Evolutionary conservation across 2,888 invertebrate species (phyloP), one percentile per base, ranked within the genome.

Genomic region (Tryphoninae sp.): DNA sequence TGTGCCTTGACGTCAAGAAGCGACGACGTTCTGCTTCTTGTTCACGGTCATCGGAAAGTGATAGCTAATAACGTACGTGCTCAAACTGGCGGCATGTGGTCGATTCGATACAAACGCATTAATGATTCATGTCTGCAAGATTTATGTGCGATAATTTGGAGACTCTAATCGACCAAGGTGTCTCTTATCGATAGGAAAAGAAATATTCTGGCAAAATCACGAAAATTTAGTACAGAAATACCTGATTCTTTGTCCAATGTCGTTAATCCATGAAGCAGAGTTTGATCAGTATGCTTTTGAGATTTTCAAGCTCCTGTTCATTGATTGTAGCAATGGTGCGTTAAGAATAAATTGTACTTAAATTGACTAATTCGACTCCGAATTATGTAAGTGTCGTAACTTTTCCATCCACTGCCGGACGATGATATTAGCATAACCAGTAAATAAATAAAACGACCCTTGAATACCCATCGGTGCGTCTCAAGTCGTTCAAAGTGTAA

Each of bases 401-500:
- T 59, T 23, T 11, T 22, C 22, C 59, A 22, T 23, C 2, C 23
- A 22, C 6, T 4, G 33, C 11, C 11, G 33, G 33, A 61, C n/a
- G 13, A 33, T 2, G 6, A n/a, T n/a, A 6, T 26, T 59, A 33
- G 2, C 22, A 9, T n/a, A 8, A 58, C 16, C 19, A 19, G 19
- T 19, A 23, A 16, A n/a, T 42, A 2, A 42, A 22, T 13, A 45
- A 23, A 45, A 51, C 26, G 40, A 9, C 6, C 19, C 4, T 55
- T 22, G 49, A 49, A 49, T 13, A 68, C 19, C 19, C 55, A 55
- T 40, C 16, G 33, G 19, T 13, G 40, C 16, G 16, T 69, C 55
- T 58, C 23, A 40, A 4, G 40, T 58, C 22, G 58, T 59, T 71
- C 58, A 42, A 58, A 58, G 69, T 58, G 7, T 42, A 19, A 26